Conservation (phyloP, 2,113 vertebrate genomes). For the Pedetes capensis region DNA sequence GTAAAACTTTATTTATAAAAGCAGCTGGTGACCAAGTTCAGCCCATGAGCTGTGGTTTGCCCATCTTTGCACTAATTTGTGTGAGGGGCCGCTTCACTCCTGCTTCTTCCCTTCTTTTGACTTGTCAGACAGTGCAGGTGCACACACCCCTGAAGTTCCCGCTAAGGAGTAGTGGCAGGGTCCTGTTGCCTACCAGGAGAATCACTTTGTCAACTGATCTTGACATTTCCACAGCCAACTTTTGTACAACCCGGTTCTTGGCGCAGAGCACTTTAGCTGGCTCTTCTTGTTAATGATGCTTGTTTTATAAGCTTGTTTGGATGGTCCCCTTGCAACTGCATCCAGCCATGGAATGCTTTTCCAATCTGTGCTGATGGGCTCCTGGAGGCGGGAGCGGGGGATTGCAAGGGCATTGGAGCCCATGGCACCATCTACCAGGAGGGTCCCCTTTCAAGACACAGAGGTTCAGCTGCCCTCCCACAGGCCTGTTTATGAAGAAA, state of each 20-base stretch:
- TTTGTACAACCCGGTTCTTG: background rate
- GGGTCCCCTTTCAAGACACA: background rate
- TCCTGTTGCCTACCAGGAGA: background rate
- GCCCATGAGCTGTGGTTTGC: background rate
- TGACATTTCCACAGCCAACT: background rate
- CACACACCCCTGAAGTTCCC: fast-evolving
- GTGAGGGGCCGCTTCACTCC: no score
- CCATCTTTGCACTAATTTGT: background rate
- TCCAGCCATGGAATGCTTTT: background rate
- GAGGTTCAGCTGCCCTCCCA: background rate
- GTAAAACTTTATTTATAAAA: conserved; percentile 42
- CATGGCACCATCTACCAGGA: background rate
- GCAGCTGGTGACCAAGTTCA: background rate
- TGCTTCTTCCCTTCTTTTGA: background rate
- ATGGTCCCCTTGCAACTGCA: conserved; percentile 37
- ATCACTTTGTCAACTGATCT: background rate
- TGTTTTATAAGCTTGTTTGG: conserved; percentile 41
- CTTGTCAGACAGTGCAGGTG: background rate
- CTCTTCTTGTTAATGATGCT: conserved; percentile 27
- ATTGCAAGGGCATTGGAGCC: background rate
- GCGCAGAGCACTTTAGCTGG: background rate
- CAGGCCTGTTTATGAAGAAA: background rate
- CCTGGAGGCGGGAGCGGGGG: conserved; percentile 1
- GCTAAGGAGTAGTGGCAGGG: fast-evolving
- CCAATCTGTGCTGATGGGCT: conserved; percentile 58